Conservation (phyloP, 92 coral and sea anemone species). For the Scolanthus callimorphus region DNA sequence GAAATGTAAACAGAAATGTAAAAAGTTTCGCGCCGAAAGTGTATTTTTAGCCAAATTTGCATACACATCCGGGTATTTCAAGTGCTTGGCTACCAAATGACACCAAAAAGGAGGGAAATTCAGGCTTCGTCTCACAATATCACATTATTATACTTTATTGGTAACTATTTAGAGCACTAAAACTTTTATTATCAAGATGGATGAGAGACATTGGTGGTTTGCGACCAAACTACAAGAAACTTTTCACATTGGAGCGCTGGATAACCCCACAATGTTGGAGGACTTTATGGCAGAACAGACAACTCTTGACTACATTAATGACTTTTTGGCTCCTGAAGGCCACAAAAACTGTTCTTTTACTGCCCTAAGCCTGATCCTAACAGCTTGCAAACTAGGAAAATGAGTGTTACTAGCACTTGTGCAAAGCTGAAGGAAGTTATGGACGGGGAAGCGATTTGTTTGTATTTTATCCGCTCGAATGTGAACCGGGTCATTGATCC, state of each 20-base stretch:
- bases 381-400: conserved; percentile 70
- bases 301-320: conserved; percentile 92
- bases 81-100: conserved; percentile 96
- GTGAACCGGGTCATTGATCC: conserved; percentile 97
- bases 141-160: neutral
- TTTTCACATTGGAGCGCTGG: conserved; percentile 93
- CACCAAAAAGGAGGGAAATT: conserved; percentile 95
- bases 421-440: conserved; percentile 95
- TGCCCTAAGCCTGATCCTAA: conserved; percentile 90
- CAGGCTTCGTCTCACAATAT: neutral
- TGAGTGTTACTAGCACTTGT: conserved; percentile 89
- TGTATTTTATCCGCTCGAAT: conserved; percentile 96
- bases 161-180: neutral
- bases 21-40: neutral
- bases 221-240: conserved; percentile 99
- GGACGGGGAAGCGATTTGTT: conserved; percentile 95
- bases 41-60: conserved; percentile 3
- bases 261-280: conserved; percentile 99
- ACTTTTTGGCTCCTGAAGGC: conserved; percentile 96
- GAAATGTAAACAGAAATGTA: no score
- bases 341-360: conserved; percentile 91
- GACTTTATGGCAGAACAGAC: conserved; percentile 99
- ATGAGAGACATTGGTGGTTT: conserved; percentile 99
- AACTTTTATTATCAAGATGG: conserved; percentile 49
- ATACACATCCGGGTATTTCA: conserved; percentile 69